A percentile compares a stretch with the other conserved stretches of the same genome.
These are phyloP conservation scores for Corythaeola cristata DNA, from an alignment of 2,113 vertebrate species.

Conservation along the genomic window DNA sequence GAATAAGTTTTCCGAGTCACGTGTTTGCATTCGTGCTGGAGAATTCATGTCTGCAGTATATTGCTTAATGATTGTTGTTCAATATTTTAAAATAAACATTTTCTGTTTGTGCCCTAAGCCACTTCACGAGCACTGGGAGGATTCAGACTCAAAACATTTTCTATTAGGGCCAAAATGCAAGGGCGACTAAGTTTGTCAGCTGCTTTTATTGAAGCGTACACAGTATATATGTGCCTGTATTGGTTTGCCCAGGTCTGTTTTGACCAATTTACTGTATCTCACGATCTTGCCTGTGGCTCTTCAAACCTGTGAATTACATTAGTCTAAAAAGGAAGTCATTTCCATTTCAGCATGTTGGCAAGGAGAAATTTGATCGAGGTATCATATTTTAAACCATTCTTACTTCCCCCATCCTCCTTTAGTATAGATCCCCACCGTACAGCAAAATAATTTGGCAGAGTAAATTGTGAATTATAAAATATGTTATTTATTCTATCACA, in stretches of 20 bases:
- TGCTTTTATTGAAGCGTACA: slow-evolving; percentile 10
- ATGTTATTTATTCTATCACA: slow-evolving; percentile 59
- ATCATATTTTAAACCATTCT: slow-evolving; percentile 43
- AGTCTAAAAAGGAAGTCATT: slow-evolving; percentile 67
- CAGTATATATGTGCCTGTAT: neutral
- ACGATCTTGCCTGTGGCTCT: slow-evolving; percentile 50
- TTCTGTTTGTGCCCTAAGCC: slow-evolving; percentile 38
- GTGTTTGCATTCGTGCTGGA: slow-evolving; percentile 3
- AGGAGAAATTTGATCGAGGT: slow-evolving; percentile 50
- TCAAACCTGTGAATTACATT: slow-evolving; percentile 63
- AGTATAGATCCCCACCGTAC: slow-evolving; percentile 14
- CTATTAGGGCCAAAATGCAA: slow-evolving; percentile 36
- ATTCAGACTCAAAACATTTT: slow-evolving; percentile 7
- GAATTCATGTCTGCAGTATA: neutral
- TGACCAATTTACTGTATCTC: slow-evolving; percentile 62
- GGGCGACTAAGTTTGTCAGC: slow-evolving; percentile 34
- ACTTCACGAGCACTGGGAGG: neutral
- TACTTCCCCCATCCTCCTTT: neutral
- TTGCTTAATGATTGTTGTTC: slow-evolving; percentile 25
- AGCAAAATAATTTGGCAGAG: slow-evolving; percentile 45
- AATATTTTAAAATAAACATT: slow-evolving; percentile 53
- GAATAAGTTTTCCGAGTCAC: slow-evolving; percentile 59
- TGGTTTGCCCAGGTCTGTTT: slow-evolving; percentile 62
- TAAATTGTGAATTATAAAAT: slow-evolving; percentile 58
- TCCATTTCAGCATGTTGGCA: slow-evolving; percentile 51